Evolutionary conservation across 2,888 invertebrate genomes (phyloP).

Genomic region (Buathra laborator): DNA sequence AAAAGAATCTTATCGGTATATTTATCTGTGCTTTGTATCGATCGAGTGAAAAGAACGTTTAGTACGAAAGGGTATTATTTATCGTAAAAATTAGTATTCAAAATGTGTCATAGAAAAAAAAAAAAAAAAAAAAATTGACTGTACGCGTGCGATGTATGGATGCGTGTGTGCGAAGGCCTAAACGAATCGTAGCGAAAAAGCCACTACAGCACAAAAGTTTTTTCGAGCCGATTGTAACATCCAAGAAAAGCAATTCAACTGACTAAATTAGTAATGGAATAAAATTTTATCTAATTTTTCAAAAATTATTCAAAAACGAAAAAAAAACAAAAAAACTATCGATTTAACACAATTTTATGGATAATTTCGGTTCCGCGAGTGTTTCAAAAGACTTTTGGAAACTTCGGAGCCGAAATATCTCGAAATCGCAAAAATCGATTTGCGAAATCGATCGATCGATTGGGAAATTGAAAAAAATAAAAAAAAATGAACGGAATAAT

Average conservation of each 20-base stretch:
- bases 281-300: not conserved
- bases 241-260: conserved; percentile 55
- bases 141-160: conserved; percentile 15
- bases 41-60: conserved; percentile 38
- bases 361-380: not conserved
- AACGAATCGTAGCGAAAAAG: conserved; percentile 51
- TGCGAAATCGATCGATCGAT: not conserved
- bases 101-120: conserved; percentile 48
- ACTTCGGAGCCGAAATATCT: not conserved
- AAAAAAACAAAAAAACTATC: not conserved
- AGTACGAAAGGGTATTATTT: conserved; percentile 58
- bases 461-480: not conserved
- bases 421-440: not conserved
- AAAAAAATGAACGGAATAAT: not conserved
- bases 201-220: conserved; percentile 22
- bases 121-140: not conserved
- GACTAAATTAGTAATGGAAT: conserved; percentile 31
- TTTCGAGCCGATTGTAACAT: conserved; percentile 45
- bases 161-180: conserved; percentile 59
- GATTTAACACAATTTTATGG: not conserved
- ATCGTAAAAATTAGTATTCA: conserved; percentile 44
- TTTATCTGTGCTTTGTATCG: conserved; percentile 47
- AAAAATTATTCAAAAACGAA: not conserved
- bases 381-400: not conserved
- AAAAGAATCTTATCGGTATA: conserved; percentile 4